Percentiles rank a stretch among this genome's conserved stretches.
These are phyloP conservation scores for Shinisaurus crocodilurus DNA, from an alignment of 2,113 vertebrate genomes.

Conservation along the genomic window DNA sequence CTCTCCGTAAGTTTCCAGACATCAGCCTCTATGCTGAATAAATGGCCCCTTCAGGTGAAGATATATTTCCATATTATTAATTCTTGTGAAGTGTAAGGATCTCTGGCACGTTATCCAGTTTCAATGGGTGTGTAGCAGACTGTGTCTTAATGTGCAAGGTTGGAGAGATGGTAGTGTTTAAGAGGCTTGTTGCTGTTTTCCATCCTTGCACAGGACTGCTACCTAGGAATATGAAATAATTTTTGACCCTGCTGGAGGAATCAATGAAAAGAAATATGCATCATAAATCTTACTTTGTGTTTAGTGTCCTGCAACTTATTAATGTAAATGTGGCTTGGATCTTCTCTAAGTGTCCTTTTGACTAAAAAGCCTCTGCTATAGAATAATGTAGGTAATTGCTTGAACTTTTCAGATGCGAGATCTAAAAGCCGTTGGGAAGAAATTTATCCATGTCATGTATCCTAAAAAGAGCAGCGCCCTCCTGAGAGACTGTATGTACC, in stretches of 20 bases:
- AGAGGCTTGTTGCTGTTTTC: background rate
- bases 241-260: background rate
- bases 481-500: conserved; percentile 90
- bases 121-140: background rate
- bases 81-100: background rate
- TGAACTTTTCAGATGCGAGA: conserved; percentile 87
- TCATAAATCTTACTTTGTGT: background rate
- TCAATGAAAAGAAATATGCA: background rate
- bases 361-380: background rate
- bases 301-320: background rate
- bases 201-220: background rate
- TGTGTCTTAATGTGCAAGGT: background rate
- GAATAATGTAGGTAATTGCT: background rate
- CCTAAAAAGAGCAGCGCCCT: conserved; percentile 91
- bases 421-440: conserved; percentile 94
- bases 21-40: too few relatives aligned
- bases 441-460: conserved; percentile 96
- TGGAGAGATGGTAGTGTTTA: background rate
- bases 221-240: background rate
- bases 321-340: background rate
- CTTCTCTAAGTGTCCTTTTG: background rate
- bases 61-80: background rate
- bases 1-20: background rate
- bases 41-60: background rate
- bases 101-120: background rate